phyloP scores from a whole-genome alignment of 35 echinoderm and acorn worm species.

The Eucidaris tribuloides region DNA sequence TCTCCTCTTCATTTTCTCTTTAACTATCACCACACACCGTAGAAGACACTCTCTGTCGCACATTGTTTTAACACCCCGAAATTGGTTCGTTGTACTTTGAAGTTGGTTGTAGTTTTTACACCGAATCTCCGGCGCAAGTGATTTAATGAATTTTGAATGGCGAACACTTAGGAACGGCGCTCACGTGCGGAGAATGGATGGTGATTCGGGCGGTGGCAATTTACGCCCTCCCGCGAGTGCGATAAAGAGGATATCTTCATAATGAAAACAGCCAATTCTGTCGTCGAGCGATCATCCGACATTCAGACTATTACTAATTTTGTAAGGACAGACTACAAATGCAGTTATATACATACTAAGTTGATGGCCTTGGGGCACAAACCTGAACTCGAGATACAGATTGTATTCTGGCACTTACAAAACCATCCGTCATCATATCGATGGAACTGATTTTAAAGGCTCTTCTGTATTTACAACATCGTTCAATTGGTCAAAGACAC shows the following conservation, averaged over 20 bases:
- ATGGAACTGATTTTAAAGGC: too few relatives aligned
- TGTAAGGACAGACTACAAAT: too few relatives aligned
- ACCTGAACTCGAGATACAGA: background rate
- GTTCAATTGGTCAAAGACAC: too few relatives aligned
- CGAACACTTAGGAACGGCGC: background rate
- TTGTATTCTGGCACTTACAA: background rate
- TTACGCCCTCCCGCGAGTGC: conserved; percentile 20
- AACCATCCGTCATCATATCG: too few relatives aligned
- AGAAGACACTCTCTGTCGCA: conserved; percentile 8
- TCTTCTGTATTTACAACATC: too few relatives aligned
- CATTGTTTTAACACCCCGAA: conserved; percentile 15
- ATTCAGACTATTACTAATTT: conserved; percentile 13
- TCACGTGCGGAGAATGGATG: conserved; percentile 11
- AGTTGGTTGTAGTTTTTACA: background rate
- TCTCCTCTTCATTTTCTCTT: background rate
- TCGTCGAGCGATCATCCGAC: background rate
- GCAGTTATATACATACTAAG: too few relatives aligned
- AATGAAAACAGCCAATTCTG: background rate
- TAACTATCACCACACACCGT: background rate
- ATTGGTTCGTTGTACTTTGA: conserved; percentile 15
- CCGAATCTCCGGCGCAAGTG: background rate
- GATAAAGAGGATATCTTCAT: conserved; percentile 29
- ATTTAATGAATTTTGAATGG: conserved; percentile 8
- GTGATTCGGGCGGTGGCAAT: background rate
- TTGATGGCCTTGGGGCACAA: background rate